Base-by-base conservation (phyloP, 2,797 vertebrate species). In the Vultur gryphus region DNA sequence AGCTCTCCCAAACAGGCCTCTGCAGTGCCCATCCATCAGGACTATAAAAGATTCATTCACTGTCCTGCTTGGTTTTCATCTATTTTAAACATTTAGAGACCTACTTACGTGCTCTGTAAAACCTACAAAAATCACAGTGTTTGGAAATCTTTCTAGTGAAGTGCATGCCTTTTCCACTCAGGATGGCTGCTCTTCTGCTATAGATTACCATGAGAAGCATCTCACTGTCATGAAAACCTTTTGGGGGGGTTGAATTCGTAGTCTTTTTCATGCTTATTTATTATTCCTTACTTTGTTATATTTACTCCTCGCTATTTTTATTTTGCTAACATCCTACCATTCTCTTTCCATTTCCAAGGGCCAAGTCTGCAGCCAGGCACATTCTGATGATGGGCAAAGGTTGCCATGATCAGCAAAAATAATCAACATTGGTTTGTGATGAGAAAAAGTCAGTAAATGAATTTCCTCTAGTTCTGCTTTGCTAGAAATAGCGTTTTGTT, bases 61-160 rank as follows among this genome's bases (percentile, higher is more conserved):
- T 94, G 69, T 90, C 84, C 85, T 89, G 76, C 84, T 81, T 90
- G n/a, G 46, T 71, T 96, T 96, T 94, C 92, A 89, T 91, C 90
- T 91, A 37, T 95, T 96, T 96, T 95, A 89, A 96, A 94, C 95
- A 96, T 96, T 94, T 59, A 90, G 90, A 91, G 93, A 97, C 92
- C 96, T 92, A 96, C 83, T 96, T 96, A 71, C 6, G 0, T 41
- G 82, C 51, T 80, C 75, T 95, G 91, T 87, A 81, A 94, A 84
- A 48, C 67, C 80, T 48, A 51, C 2, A 85, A 69, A 94, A 87
- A 80, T 39, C 43, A 37, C 4, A 44, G 37, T 19, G 26, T 82
- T 93, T 87, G 61, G 70, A 84, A 87, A 20, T n/a, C 37, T 84
- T 90, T 86, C 78, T 59, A 25, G 55, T 57, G 48, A 73, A 55